A percentile compares a stretch with the other conserved stretches of the same genome.
phyloP scores from a whole-genome alignment of 2,113 vertebrate genomes.

The Eubucco bourcierii region DNA sequence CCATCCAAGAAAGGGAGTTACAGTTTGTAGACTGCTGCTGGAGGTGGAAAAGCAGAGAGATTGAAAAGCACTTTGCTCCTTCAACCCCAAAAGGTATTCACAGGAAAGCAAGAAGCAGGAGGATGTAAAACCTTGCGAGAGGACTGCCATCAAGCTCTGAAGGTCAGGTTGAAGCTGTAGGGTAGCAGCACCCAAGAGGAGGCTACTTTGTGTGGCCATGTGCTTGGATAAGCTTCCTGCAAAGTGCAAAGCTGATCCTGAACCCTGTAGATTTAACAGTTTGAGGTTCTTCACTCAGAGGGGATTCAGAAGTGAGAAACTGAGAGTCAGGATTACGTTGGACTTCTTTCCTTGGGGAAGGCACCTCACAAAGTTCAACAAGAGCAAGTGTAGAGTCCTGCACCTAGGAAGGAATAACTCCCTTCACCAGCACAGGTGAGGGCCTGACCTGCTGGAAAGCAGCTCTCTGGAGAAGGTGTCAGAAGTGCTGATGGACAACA shows the following conservation, averaged over 20 bases:
- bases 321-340: not conserved
- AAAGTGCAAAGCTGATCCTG: not conserved
- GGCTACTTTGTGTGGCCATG: rapidly evolving
- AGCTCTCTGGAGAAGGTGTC: too few species aligned
- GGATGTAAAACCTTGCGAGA: not conserved
- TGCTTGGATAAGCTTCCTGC: not conserved
- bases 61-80: not conserved
- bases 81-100: not conserved
- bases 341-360: not conserved
- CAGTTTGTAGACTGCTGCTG: not conserved
- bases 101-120: not conserved
- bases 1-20: not conserved
- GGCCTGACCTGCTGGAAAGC: too few species aligned
- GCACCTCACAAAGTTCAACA: not conserved
- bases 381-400: too few species aligned
- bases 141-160: not conserved
- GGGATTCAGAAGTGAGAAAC: not conserved
- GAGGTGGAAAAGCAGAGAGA: not conserved
- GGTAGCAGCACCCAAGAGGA: not conserved
- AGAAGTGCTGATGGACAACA: too few species aligned
- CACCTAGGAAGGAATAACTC: too few species aligned
- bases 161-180: not conserved
- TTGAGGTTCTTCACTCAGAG: not conserved
- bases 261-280: not conserved
- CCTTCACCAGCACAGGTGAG: too few species aligned